phyloP scores from a whole-genome alignment of 2,113 vertebrate genomes.

The Mus pahari region DNA sequence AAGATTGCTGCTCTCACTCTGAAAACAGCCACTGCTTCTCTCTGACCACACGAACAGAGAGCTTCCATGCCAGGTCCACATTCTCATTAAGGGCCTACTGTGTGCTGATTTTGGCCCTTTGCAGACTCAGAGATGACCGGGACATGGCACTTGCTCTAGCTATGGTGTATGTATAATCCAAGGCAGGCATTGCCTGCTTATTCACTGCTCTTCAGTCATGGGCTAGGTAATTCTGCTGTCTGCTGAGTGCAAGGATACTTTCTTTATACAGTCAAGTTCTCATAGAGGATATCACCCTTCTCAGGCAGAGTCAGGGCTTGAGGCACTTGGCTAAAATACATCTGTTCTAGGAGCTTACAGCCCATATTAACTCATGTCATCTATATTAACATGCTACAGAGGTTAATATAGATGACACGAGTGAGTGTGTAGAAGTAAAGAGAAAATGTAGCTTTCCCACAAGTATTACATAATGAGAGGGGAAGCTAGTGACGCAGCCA shows the following conservation, averaged over 20 bases:
- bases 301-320: not conserved
- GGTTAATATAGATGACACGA: not conserved
- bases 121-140: not conserved
- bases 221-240: not conserved
- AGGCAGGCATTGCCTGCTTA: not conserved
- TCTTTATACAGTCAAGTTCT: not conserved
- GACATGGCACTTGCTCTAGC: not conserved
- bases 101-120: not conserved
- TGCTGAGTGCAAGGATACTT: not conserved
- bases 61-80: not conserved
- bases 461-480: not conserved
- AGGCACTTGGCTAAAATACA: not conserved
- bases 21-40: constrained; percentile 54
- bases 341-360: not conserved
- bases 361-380: too few relatives aligned
- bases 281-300: not conserved
- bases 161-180: too few relatives aligned
- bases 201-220: not conserved
- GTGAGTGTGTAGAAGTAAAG: not conserved
- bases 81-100: not conserved
- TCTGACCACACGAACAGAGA: not conserved
- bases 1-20: constrained; percentile 25
- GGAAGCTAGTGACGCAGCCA: not conserved
- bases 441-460: not conserved
- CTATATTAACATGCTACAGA: not conserved